Evolutionary conservation across 2,797 vertebrate genomes (phyloP).

Genomic region (Champsocephalus gunnari): DNA sequence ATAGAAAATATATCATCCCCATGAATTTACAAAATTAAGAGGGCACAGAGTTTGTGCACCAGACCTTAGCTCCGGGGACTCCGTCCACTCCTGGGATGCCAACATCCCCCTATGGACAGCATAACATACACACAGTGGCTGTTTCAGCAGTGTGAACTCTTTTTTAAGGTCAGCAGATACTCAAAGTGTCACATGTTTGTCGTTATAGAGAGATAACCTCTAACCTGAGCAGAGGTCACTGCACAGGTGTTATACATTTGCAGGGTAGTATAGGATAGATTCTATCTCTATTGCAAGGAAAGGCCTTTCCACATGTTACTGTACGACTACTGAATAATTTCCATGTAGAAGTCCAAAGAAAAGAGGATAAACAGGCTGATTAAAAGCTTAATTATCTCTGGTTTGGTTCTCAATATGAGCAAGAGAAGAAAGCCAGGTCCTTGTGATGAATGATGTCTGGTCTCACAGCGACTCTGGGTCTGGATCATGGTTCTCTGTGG

Average conservation of each 20-base stretch:
- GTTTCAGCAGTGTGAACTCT: slow-evolving; percentile 38
- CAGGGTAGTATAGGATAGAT: background rate
- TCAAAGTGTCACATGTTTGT: slow-evolving; percentile 12
- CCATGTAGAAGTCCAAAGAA: slow-evolving; percentile 30
- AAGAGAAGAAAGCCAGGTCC: slow-evolving; percentile 39
- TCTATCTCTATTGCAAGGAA: background rate
- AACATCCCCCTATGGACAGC: slow-evolving; percentile 89
- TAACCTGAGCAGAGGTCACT: slow-evolving; percentile 17
- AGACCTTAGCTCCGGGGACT: slow-evolving; percentile 91
- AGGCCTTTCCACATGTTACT: background rate
- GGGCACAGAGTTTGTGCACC: slow-evolving; percentile 69
- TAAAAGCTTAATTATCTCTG: slow-evolving; percentile 54
- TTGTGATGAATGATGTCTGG: slow-evolving; percentile 38
- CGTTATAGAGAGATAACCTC: slow-evolving; percentile 38
- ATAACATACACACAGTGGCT: slow-evolving; percentile 75
- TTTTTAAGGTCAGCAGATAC: slow-evolving; percentile 41
- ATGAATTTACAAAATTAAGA: slow-evolving; percentile 44
- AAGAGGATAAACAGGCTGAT: slow-evolving; percentile 52
- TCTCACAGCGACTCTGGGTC: slow-evolving; percentile 20
- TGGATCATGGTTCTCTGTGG: slow-evolving; percentile 2
- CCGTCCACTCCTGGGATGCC: slow-evolving; percentile 92
- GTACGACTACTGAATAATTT: slow-evolving; percentile 15
- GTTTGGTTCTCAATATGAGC: slow-evolving; percentile 35
- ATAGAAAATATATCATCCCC: background rate
- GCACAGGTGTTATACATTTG: slow-evolving; percentile 51